Conservation (phyloP, 2,797 vertebrate genomes). For the Rhabdomys pumilio region DNA sequence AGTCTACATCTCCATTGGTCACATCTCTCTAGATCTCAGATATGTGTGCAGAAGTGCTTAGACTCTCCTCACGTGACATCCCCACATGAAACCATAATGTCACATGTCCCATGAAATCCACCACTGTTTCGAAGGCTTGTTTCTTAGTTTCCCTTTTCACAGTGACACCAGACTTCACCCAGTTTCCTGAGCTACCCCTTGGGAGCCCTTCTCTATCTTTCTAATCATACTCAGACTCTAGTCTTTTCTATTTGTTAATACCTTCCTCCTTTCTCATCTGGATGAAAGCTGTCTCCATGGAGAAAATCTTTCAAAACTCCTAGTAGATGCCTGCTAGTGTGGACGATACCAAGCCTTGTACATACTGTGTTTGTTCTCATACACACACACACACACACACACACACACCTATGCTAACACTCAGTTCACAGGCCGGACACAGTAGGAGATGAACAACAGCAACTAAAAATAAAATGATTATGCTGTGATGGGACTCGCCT, state of each 20-base stretch:
- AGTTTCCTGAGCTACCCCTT: neutral
- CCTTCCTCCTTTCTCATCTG: neutral
- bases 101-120: neutral
- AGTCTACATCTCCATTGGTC: neutral
- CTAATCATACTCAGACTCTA: neutral
- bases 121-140: neutral
- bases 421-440: neutral
- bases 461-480: neutral
- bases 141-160: constrained; percentile 53
- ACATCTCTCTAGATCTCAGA: neutral
- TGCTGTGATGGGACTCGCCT: neutral
- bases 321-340: neutral
- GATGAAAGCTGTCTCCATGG: neutral
- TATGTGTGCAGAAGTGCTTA: neutral
- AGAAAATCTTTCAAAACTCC: neutral
- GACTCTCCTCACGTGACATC: neutral
- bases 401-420: neutral
- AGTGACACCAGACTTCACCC: neutral
- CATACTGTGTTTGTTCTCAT: neutral
- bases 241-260: neutral
- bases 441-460: neutral
- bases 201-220: neutral
- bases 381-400: neutral
- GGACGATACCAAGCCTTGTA: neutral
- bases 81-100: neutral